Base-by-base conservation (phyloP, 2,797 vertebrate species). In the Chelonia mydas region DNA sequence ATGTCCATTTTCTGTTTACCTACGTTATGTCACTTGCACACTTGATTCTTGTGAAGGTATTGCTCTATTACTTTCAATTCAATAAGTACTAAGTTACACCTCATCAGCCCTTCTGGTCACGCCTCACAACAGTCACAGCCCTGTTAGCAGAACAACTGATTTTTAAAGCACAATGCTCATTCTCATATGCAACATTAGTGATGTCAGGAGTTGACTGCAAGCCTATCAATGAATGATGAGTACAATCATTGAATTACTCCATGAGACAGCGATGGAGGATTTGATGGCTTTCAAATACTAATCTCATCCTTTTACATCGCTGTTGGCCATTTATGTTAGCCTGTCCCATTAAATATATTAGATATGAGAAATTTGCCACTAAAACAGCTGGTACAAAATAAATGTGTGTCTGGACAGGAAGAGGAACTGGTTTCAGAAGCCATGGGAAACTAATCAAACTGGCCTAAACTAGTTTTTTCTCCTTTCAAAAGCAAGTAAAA, bases 71-170 rank as follows among this genome's bases (percentile, higher is more conserved):
- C 90, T 97, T 96, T 93, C 95, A 95, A 94, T 96, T 96, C 95
- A 97, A 92, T 97, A 97, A 97, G 95, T 96, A 86, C 96, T 96
- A 91, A 96, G 96, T 95, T 95, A 83, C 91, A 89, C 89, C 93
- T 96, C 94, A 96, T 97, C 94, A 97, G 85, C 91, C 90, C 92
- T 96, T 94, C 93, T 96, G 95, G 97, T 97, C 94, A 94, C 84
- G 82, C 97, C 93, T 93, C 2, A 13, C 87, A 92, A 86, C 93
- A 96, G 93, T 90, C 95, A 93, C 93, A 97, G 68, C 90, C 72
- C 84, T 65, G 90, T 84, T 90, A 94, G 86, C 92, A 93, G 97
- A 97, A 90, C 95, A 96, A 94, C 93, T n/a, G 89, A 55, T 94
- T 88, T 95, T 94, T 93, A 90, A 91, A 97, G 87, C 53, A 27